Percentiles rank a stretch among this genome's conserved stretches.
phyloP scores from a whole-genome alignment of 2,113 vertebrate species.

The Leptosomus discolor region DNA sequence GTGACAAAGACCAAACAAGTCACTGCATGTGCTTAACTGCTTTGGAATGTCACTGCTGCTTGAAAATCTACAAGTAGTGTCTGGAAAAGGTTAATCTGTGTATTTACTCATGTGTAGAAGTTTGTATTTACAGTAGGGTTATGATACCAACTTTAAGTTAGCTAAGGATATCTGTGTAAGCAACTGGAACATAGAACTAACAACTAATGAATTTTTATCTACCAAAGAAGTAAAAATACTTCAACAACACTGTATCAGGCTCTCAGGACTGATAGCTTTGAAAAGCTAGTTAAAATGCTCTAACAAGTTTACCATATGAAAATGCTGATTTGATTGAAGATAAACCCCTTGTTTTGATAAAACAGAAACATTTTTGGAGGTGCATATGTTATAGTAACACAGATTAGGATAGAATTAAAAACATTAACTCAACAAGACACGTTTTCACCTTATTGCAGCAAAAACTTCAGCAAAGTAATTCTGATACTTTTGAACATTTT shows the following conservation, averaged over 20 bases:
- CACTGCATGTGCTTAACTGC: slow-evolving; percentile 36
- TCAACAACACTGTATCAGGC: not conserved
- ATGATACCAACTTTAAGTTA: slow-evolving; percentile 73
- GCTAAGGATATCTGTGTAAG: slow-evolving; percentile 69
- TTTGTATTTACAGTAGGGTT: slow-evolving; percentile 76
- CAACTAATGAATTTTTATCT: slow-evolving; percentile 74
- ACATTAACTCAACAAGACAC: not conserved
- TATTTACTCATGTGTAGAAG: slow-evolving; percentile 68
- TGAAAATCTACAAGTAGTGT: slow-evolving; percentile 69
- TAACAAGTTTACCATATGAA: not conserved
- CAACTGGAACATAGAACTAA: slow-evolving; percentile 60
- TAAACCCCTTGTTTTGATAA: not conserved
- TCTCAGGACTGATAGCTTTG: not conserved
- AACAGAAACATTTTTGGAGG: not conserved
- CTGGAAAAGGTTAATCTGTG: slow-evolving; percentile 76
- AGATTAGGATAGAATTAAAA: not conserved
- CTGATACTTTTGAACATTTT: not conserved
- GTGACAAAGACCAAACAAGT: slow-evolving; percentile 25
- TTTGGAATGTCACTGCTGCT: slow-evolving; percentile 63
- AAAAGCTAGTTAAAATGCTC: not conserved
- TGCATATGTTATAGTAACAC: not conserved
- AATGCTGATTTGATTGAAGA: not conserved
- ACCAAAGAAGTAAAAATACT: slow-evolving; percentile 28
- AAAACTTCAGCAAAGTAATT: not conserved
- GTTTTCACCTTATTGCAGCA: not conserved